Conservation (phyloP, 2,797 vertebrate genomes). For the Melanotaenia parkinsoni region DNA sequence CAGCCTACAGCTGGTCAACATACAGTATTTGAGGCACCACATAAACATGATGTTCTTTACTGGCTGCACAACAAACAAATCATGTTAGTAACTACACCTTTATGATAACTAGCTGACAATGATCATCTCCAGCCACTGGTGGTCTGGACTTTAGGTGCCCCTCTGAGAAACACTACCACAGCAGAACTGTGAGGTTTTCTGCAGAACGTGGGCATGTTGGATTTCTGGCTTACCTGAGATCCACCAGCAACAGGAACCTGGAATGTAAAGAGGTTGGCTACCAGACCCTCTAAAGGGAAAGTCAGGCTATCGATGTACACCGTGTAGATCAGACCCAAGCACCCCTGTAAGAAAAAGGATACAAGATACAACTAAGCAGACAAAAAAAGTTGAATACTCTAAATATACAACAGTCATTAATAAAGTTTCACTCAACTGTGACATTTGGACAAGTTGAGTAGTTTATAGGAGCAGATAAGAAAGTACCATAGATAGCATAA, state of each 20-base stretch:
- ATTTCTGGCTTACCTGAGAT: constrained; percentile 89
- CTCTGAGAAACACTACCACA: constrained; percentile 58
- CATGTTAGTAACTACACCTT: constrained; percentile 12
- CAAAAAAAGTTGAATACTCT: neutral
- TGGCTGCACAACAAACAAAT: constrained; percentile 51
- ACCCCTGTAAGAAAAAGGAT: constrained; percentile 85
- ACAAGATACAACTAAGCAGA: neutral
- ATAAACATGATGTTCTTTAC: constrained; percentile 40
- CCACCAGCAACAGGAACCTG: constrained; percentile 93
- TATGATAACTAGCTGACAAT: constrained; percentile 64
- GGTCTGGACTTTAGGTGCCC: constrained; percentile 37
- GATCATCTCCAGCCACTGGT: constrained; percentile 64
- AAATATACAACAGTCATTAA: neutral
- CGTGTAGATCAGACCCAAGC: constrained; percentile 96
- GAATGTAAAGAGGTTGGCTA: constrained; percentile 94
- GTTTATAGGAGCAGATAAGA: neutral
- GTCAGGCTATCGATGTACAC: constrained; percentile 93
- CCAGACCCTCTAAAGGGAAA: constrained; percentile 91
- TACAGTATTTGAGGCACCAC: constrained; percentile 37
- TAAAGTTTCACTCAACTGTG: neutral
- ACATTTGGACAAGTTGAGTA: neutral
- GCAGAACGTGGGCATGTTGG: constrained; percentile 69
- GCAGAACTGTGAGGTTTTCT: constrained; percentile 61
- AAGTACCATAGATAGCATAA: constrained; percentile 10
- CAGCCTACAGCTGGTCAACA: constrained; percentile 47